Conservation (phyloP, 2,113 vertebrate species). For the Xenopus tropicalis region DNA sequence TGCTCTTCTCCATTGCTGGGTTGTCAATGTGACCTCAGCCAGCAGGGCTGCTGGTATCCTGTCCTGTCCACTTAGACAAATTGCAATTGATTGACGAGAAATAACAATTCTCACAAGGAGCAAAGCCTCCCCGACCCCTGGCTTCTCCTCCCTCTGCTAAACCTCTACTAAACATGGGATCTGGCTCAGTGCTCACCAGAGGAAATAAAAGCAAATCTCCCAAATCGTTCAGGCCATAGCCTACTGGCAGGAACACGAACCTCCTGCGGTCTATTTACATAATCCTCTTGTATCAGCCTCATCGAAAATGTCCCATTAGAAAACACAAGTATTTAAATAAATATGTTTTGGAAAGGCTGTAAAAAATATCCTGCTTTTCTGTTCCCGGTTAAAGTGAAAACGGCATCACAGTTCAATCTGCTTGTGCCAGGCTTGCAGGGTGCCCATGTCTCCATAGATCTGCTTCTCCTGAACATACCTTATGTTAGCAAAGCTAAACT, state of each 20-base stretch:
- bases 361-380: too few species aligned
- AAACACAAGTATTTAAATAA: constrained; percentile 24
- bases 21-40: constrained; percentile 72
- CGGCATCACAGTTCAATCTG: too few species aligned
- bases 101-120: constrained; percentile 71
- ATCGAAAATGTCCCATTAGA: constrained; percentile 18
- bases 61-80: constrained; percentile 76
- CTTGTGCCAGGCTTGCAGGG: too few species aligned
- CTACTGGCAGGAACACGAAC: constrained; percentile 17
- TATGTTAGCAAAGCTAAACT: too few species aligned
- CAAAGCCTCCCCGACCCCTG: constrained; percentile 49
- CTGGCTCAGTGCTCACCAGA: constrained; percentile 9
- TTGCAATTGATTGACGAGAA: constrained; percentile 77
- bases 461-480: too few species aligned
- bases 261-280: constrained; percentile 9
- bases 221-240: constrained; percentile 8
- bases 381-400: too few species aligned
- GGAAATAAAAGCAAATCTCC: constrained; percentile 30
- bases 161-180: constrained; percentile 32
- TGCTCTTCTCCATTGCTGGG: constrained; percentile 63
- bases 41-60: constrained; percentile 69
- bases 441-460: too few species aligned
- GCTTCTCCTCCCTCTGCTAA: constrained; percentile 51
- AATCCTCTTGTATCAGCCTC: constrained; percentile 32
- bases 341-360: not conserved